phyloP scores from a whole-genome alignment of 2,888 invertebrate genomes.

The Nephrotoma appendiculata region DNA sequence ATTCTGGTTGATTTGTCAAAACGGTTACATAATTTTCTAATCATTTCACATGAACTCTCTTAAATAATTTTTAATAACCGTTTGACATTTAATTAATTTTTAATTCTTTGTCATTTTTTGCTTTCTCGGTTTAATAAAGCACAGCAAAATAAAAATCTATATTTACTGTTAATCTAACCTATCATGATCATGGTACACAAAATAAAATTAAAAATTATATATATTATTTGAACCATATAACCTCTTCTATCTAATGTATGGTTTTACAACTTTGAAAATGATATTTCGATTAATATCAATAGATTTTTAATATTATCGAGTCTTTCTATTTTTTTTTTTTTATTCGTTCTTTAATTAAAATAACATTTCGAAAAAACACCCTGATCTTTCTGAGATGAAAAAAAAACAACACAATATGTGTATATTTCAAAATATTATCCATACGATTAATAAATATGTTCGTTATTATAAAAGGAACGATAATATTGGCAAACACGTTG shows the following conservation, averaged over 20 bases:
- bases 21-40: background rate
- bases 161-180: background rate
- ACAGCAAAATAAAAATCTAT: background rate
- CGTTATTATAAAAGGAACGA: background rate
- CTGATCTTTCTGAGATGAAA: background rate
- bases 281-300: background rate
- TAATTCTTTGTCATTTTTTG: background rate
- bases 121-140: background rate
- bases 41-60: background rate
- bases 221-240: background rate
- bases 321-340: background rate
- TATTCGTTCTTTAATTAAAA: background rate
- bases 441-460: background rate
- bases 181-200: background rate
- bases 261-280: background rate
- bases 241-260: background rate
- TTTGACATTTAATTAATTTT: background rate
- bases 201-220: background rate
- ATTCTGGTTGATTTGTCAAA: background rate
- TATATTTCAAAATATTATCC: background rate
- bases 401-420: background rate
- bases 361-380: background rate
- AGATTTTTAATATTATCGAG: background rate
- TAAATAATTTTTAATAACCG: background rate
- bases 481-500: background rate